Conservation (phyloP, 2,113 vertebrate genomes). For the Pterocles burchelli region DNA sequence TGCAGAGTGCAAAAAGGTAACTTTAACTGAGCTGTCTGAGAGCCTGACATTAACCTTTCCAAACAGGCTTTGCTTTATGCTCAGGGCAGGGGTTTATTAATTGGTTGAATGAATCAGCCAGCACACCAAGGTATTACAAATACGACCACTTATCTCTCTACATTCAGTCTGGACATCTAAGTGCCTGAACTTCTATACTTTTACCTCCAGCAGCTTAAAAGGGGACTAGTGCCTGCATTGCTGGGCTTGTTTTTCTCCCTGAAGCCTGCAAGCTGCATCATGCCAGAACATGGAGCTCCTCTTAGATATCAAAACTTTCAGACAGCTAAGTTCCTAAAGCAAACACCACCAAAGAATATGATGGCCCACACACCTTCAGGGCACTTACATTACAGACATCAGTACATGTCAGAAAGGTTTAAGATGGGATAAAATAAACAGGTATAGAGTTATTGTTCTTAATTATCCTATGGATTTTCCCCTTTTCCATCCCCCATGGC, state of each 20-base stretch:
- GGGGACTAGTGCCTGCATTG: conserved; percentile 38
- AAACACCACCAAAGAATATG: conserved; percentile 71
- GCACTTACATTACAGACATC: conserved; percentile 74
- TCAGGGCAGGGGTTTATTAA: conserved; percentile 52
- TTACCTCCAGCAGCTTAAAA: conserved; percentile 66
- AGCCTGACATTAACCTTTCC: conserved; percentile 23
- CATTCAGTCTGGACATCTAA: conserved; percentile 16
- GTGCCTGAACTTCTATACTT: conserved; percentile 1
- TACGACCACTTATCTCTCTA: conserved; percentile 13
- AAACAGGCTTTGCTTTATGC: conserved; percentile 39
- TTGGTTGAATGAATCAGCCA: conserved; percentile 55
- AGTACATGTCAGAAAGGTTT: conserved; percentile 77
- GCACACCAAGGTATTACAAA: conserved; percentile 11
- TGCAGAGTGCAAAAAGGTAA: neutral
- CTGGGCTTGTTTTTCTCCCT: conserved; percentile 44
- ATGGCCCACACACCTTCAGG: conserved; percentile 80
- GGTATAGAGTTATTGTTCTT: conserved; percentile 52
- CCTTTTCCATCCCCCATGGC: conserved; percentile 8
- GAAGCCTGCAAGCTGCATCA: conserved; percentile 70
- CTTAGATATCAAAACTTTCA: conserved; percentile 72
- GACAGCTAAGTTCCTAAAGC: conserved; percentile 77
- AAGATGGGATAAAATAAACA: conserved; percentile 75
- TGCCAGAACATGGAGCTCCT: conserved; percentile 67
- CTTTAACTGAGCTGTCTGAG: conserved; percentile 18
- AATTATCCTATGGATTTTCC: conserved; percentile 51